Percentiles rank a stretch among this genome's conserved stretches.
Evolutionary conservation across 1,140 invertebrate species (phyloP).

Genomic region (Ceratina australensis): DNA sequence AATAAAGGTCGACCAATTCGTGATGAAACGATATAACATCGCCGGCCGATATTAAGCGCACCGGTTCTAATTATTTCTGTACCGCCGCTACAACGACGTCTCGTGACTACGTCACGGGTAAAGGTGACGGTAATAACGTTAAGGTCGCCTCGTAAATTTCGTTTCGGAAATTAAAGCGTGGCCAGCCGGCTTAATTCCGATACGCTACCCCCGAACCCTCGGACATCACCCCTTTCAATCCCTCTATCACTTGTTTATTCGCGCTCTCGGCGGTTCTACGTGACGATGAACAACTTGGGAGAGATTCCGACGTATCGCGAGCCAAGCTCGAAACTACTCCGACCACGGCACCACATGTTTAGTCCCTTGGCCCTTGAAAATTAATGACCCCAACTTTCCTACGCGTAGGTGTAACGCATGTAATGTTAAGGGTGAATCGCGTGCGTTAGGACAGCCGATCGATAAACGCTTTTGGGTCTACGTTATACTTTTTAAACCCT

Average conservation of each 20-base stretch:
- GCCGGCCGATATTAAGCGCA: neutral
- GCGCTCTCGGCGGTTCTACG: slow-evolving; percentile 33
- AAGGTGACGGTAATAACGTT: slow-evolving; percentile 48
- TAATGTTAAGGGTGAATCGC: too few relatives aligned
- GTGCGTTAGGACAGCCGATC: neutral
- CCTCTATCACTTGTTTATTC: neutral
- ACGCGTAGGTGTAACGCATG: neutral
- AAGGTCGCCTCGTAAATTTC: slow-evolving; percentile 54
- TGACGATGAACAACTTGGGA: slow-evolving; percentile 50
- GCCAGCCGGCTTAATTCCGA: slow-evolving; percentile 40
- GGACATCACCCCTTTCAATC: neutral
- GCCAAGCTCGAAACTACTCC: too few relatives aligned
- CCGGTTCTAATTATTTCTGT: slow-evolving; percentile 1
- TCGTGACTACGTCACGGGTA: slow-evolving; percentile 6
- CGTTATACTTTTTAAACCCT: too few relatives aligned
- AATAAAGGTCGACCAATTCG: too few relatives aligned
- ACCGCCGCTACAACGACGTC: neutral
- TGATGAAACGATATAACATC: too few relatives aligned
- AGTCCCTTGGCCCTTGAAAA: neutral
- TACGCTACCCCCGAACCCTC: neutral
- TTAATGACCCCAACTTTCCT: neutral
- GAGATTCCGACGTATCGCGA: neutral
- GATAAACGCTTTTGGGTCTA: too few relatives aligned
- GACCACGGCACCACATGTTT: neutral
- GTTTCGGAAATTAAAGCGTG: slow-evolving; percentile 52